These are phyloP conservation scores for Sitodiplosis mosellana DNA, from an alignment of 1,140 invertebrate species.

Conservation along the genomic window DNA sequence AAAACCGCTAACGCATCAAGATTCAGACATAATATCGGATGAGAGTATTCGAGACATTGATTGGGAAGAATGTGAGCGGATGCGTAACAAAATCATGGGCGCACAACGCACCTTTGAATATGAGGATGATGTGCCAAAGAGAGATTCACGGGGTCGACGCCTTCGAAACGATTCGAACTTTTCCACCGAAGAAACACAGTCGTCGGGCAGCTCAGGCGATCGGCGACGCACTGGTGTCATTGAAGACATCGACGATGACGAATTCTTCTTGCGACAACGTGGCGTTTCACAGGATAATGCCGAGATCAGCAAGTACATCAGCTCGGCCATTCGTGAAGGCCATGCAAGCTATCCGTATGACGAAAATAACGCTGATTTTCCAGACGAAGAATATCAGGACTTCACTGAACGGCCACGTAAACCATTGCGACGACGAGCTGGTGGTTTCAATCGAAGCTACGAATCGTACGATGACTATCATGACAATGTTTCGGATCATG, in stretches of 20 bases:
- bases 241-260: slow-evolving; percentile 70
- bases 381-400: slow-evolving; percentile 8
- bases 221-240: slow-evolving; percentile 38
- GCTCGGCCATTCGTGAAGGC: slow-evolving; percentile 57
- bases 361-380: slow-evolving; percentile 9
- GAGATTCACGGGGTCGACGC: not conserved
- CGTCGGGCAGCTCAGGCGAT: slow-evolving; percentile 23
- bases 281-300: slow-evolving; percentile 67
- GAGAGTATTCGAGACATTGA: slow-evolving; percentile 16
- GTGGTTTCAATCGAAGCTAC: slow-evolving; percentile 6
- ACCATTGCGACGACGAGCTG: slow-evolving; percentile 11
- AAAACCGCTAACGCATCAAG: slow-evolving; percentile 19
- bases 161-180: not conserved
- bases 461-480: slow-evolving; percentile 8
- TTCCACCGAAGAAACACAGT: slow-evolving; percentile 19
- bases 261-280: slow-evolving; percentile 62
- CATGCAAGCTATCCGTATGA: slow-evolving; percentile 29
- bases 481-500: slow-evolving; percentile 11
- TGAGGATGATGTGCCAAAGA: not conserved
- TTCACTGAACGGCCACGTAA: slow-evolving; percentile 23
- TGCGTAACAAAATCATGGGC: not conserved
- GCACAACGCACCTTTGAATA: not conserved
- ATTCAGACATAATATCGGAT: slow-evolving; percentile 24
- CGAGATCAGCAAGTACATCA: slow-evolving; percentile 51
- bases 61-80: slow-evolving; percentile 18